These are phyloP conservation scores for Drosophila truncata DNA, from an alignment of 1,140 invertebrate genomes.

Conservation along the genomic window DNA sequence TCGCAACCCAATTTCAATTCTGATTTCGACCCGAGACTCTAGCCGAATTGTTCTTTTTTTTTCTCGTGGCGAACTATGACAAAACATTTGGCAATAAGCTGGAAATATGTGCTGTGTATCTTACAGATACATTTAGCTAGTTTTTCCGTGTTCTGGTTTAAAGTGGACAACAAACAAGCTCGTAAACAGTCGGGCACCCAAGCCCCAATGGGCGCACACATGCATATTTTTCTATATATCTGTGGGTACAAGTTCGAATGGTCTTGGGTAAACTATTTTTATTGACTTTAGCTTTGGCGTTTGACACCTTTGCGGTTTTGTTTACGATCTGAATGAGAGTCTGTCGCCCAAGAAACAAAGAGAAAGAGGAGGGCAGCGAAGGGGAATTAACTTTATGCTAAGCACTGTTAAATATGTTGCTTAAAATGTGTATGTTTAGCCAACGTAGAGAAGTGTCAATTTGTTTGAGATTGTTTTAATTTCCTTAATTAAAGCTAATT, in stretches of 20 bases:
- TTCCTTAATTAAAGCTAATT: constrained; percentile 5
- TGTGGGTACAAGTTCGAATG: constrained; percentile 22
- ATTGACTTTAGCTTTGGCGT: constrained; percentile 78
- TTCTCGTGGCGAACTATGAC: constrained; percentile 30
- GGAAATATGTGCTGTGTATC: constrained; percentile 55
- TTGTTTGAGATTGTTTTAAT: not conserved
- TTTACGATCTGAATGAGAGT: constrained; percentile 55
- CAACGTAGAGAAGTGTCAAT: not conserved
- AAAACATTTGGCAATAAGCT: constrained; percentile 51
- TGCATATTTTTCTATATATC: constrained; percentile 6
- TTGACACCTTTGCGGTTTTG: constrained; percentile 76
- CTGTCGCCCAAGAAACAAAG: constrained; percentile 17
- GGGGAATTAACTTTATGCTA: constrained; percentile 36
- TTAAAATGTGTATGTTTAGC: constrained; percentile 2
- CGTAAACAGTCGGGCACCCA: constrained; percentile 57
- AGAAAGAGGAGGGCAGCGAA: not conserved
- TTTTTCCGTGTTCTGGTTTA: constrained; percentile 71
- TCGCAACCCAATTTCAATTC: constrained; percentile 61
- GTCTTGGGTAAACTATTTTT: constrained; percentile 56
- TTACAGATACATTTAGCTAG: constrained; percentile 58
- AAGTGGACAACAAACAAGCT: constrained; percentile 77
- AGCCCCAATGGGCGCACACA: constrained; percentile 33
- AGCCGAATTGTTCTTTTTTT: constrained; percentile 14
- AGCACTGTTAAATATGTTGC: constrained; percentile 15
- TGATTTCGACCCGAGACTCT: not conserved